A percentile compares a stretch with the other conserved stretches of the same genome.
Evolutionary conservation across 1,140 invertebrate species (phyloP).

Genomic region (Trinorchestia longiramus): DNA sequence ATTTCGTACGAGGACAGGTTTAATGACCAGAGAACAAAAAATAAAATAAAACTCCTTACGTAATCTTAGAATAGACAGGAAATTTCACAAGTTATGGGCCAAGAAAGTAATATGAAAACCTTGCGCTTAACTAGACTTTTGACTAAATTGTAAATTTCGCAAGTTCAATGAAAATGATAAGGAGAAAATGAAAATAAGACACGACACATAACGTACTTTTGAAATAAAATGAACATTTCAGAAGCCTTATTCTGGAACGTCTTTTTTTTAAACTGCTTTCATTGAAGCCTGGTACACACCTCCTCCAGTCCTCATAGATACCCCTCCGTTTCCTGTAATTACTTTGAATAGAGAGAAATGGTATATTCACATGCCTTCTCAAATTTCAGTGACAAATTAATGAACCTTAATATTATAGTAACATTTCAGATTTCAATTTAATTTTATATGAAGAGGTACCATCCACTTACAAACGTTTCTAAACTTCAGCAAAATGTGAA

Average conservation of each 20-base stretch:
- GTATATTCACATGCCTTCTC: background rate
- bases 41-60: no score
- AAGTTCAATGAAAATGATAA: background rate
- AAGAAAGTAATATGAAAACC: background rate
- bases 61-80: background rate
- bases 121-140: background rate
- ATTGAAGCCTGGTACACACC: no score
- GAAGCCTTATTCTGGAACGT: background rate
- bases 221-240: background rate
- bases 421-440: no score
- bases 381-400: no score
- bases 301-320: no score
- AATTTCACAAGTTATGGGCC: background rate
- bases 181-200: background rate
- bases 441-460: no score
- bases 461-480: no score
- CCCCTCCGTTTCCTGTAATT: background rate
- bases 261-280: background rate
- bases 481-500: no score
- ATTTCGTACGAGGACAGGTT: no score
- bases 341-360: background rate
- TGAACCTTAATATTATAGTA: no score
- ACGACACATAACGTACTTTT: background rate
- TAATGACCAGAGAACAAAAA: no score
- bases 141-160: background rate